These are phyloP conservation scores for Bruchidius siliquastri DNA, from an alignment of 2,888 invertebrate species.

Conservation along the genomic window DNA sequence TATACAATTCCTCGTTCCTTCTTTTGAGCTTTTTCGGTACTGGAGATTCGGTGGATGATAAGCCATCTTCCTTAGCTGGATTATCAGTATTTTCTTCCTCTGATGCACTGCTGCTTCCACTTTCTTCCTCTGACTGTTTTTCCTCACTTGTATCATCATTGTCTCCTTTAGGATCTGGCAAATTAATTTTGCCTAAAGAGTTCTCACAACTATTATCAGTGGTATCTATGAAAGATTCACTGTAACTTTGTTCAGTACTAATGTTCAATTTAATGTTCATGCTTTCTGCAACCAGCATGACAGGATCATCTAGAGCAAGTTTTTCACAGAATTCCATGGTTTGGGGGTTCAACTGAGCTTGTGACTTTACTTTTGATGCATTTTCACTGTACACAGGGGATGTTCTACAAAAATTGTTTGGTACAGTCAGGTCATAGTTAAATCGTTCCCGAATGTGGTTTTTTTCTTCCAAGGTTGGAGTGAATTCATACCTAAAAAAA, in stretches of 20 bases:
- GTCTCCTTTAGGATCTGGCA: constrained; percentile 34
- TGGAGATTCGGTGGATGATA: constrained; percentile 16
- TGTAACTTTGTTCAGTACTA: constrained; percentile 20
- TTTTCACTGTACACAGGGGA: constrained; percentile 59
- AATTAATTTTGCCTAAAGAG: constrained; percentile 20
- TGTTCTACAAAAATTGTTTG: constrained; percentile 74
- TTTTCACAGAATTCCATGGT: constrained; percentile 63
- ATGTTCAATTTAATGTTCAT: constrained; percentile 21
- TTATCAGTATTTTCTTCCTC: constrained; percentile 6
- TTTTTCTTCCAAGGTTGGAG: constrained; percentile 72
- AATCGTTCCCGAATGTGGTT: constrained; percentile 60
- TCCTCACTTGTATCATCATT: constrained; percentile 7
- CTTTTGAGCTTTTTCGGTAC: constrained; percentile 45
- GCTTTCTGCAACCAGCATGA: constrained; percentile 37
- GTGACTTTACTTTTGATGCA: constrained; percentile 12
- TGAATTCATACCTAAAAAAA: constrained; percentile 62
- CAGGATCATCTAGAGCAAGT: constrained; percentile 77
- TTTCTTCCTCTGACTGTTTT: too few relatives aligned
- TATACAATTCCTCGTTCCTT: constrained; percentile 45
- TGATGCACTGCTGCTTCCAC: neutral
- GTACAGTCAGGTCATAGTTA: constrained; percentile 63
- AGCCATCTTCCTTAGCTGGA: neutral
- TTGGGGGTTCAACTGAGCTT: constrained; percentile 63
- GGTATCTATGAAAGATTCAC: constrained; percentile 18
- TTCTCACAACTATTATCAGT: constrained; percentile 14